Conservation (phyloP, 2,888 invertebrate species). For the Lamproptera curius region DNA sequence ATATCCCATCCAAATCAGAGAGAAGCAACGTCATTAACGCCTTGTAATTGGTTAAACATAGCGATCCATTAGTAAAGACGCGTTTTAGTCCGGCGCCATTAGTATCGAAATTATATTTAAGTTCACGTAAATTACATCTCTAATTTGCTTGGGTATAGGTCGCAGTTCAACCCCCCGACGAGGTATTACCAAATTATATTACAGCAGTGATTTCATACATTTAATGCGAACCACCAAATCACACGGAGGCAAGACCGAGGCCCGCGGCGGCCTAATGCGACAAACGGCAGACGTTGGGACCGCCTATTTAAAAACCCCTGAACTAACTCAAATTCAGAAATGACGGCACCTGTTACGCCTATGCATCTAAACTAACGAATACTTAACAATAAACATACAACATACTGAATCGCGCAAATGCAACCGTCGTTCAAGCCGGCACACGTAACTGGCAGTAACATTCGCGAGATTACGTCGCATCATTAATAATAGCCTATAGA, state of each 20-base stretch:
- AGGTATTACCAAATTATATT: background rate
- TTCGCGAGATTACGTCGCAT: slow-evolving; percentile 41
- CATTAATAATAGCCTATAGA: slow-evolving; percentile 45
- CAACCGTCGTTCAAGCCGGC: slow-evolving; percentile 30
- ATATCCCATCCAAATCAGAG: too few relatives aligned
- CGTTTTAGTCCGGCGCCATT: slow-evolving; percentile 1
- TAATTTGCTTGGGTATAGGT: too few relatives aligned
- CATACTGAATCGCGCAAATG: slow-evolving; percentile 54
- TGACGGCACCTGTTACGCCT: slow-evolving; percentile 66
- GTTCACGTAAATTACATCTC: too few relatives aligned
- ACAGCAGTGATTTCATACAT: slow-evolving; percentile 16
- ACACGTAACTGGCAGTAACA: slow-evolving; percentile 36
- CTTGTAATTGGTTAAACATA: too few relatives aligned
- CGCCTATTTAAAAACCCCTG: slow-evolving; percentile 52
- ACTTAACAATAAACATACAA: slow-evolving; percentile 59
- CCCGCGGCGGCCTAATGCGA: too few relatives aligned
- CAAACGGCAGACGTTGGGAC: slow-evolving; percentile 57
- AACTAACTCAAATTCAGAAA: slow-evolving; percentile 76
- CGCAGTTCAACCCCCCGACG: background rate
- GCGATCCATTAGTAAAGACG: slow-evolving; percentile 34
- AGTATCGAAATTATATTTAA: background rate
- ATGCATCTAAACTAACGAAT: slow-evolving; percentile 66
- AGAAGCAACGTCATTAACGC: too few relatives aligned
- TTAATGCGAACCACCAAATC: slow-evolving; percentile 6
- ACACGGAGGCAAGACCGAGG: too few relatives aligned